Evolutionary conservation across 30 jellyfish, hydroid and myxozoan genomes (phyloP), one percentile per base, ranked within the genome.

Genomic region (Aurelia sp.): DNA sequence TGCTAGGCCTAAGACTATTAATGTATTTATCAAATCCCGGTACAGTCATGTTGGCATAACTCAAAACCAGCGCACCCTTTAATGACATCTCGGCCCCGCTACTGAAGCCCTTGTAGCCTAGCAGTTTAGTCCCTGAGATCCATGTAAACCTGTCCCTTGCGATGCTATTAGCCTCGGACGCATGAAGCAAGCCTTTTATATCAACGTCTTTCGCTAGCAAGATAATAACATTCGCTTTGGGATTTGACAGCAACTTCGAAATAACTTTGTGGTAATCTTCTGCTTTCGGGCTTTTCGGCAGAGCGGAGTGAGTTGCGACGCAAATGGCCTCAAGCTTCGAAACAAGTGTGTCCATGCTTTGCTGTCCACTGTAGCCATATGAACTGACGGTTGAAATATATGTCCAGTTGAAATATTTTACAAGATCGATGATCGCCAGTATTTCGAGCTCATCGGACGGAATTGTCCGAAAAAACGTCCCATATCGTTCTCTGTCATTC

Each of bases 291-390:
- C 48, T 61, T 51, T 59, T 51, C 27, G 81, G 67, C 19, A 82
- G 63, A 13, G 81, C 81, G 35, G 21, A 35, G 21, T 63, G 92
- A 60, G 55, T 38, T 57, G 92, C 92, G 11, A 82, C 75, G 59
- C 92, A 82, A 8, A 82, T 82, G 27, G 53, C 64, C 19, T 22
- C 21, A 4, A 48, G 41, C 63, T 59, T 17, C 8, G 76, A 58
- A 77, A 58, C 38, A 60, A 77, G 63, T 35, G 50, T 15, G 19
- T 77, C 65, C 40, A 58, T 18, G 58, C 80, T 17, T 66, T 19
- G 55, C 48, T 78, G 80, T 12, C 89, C 89, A 22, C 16, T 38
- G 30, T 78, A 35, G 31, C 65, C 89, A 33, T 58, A 78, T 20
- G 89, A 78, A 63, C 50, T 78, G 8, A 78, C 65, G 20, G 60